phyloP scores from a whole-genome alignment of 1,140 invertebrate species.

The Uloborus diversus region DNA sequence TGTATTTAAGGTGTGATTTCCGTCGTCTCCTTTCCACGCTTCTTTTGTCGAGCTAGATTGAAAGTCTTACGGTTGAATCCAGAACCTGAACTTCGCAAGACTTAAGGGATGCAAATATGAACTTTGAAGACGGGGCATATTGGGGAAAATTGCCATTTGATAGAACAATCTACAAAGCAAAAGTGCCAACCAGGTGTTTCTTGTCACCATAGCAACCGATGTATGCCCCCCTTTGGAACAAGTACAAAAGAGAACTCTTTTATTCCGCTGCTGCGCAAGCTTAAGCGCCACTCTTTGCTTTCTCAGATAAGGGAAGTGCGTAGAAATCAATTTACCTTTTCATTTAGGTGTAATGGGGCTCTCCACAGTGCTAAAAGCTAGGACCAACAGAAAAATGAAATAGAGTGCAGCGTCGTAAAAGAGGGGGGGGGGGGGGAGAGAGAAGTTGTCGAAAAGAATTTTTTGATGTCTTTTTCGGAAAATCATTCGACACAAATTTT shows the following conservation, averaged over 20 bases:
- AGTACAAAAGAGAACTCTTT: conserved; percentile 22
- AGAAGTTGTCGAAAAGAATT: not conserved
- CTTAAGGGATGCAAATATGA: not conserved
- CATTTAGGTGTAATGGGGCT: conserved; percentile 42
- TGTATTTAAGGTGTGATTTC: too few species aligned
- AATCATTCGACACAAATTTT: too few species aligned
- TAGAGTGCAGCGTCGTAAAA: not conserved
- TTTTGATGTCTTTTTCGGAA: too few species aligned
- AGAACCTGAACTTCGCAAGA: conserved; percentile 10
- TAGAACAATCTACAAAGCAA: conserved; percentile 14
- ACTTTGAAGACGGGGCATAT: conserved; percentile 7
- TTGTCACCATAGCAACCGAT: conserved; percentile 22
- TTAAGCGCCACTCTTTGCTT: not conserved
- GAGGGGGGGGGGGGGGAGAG: not conserved
- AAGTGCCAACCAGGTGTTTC: conserved; percentile 34
- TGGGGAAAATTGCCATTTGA: conserved; percentile 27
- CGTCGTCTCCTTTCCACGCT: too few species aligned
- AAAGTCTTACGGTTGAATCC: too few species aligned
- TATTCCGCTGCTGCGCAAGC: conserved; percentile 14
- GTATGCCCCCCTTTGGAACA: conserved; percentile 18
- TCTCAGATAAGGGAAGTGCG: conserved; percentile 16
- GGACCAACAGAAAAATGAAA: conserved; percentile 6
- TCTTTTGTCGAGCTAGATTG: too few species aligned
- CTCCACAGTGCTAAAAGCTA: conserved; percentile 16
- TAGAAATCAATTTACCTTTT: conserved; percentile 50